phyloP scores from a whole-genome alignment of 2,113 vertebrate genomes.

The Speoplatyrhinus poulsoni region DNA sequence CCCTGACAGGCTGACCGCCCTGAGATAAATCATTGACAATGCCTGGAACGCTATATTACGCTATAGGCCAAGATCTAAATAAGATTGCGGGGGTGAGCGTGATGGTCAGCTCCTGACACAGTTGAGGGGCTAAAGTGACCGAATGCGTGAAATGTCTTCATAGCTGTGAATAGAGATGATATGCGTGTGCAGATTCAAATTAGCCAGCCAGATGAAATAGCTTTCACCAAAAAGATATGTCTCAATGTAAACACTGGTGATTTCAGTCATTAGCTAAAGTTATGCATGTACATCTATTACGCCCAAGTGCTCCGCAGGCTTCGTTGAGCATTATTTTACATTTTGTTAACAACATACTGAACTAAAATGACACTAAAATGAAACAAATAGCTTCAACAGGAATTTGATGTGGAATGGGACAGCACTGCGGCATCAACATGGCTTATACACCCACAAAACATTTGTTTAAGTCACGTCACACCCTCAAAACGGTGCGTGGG shows the following conservation, averaged over 20 bases:
- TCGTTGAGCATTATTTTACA: too few species aligned
- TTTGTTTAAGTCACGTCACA: too few species aligned
- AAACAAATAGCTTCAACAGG: too few species aligned
- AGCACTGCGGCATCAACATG: too few species aligned
- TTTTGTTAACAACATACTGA: too few species aligned
- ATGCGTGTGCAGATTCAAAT: neutral
- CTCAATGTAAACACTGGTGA: neutral
- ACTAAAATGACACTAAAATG: too few species aligned
- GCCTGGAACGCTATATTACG: slow-evolving; percentile 7
- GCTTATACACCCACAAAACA: too few species aligned
- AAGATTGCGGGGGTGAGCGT: slow-evolving; percentile 9
- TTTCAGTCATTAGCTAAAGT: slow-evolving; percentile 12
- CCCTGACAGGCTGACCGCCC: slow-evolving; percentile 9
- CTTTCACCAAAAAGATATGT: neutral
- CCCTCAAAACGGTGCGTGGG: too few species aligned
- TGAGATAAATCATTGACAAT: neutral
- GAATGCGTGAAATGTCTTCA: neutral
- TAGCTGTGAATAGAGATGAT: neutral
- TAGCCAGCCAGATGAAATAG: too few species aligned
- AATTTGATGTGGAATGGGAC: too few species aligned
- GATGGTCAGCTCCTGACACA: neutral
- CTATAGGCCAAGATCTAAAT: slow-evolving; percentile 1
- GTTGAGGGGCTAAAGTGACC: neutral
- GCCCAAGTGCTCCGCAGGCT: too few species aligned
- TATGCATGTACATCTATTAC: slow-evolving; percentile 6